These are phyloP conservation scores for Euleptes europaea DNA, from an alignment of 2,113 vertebrate genomes.

Conservation along the genomic window DNA sequence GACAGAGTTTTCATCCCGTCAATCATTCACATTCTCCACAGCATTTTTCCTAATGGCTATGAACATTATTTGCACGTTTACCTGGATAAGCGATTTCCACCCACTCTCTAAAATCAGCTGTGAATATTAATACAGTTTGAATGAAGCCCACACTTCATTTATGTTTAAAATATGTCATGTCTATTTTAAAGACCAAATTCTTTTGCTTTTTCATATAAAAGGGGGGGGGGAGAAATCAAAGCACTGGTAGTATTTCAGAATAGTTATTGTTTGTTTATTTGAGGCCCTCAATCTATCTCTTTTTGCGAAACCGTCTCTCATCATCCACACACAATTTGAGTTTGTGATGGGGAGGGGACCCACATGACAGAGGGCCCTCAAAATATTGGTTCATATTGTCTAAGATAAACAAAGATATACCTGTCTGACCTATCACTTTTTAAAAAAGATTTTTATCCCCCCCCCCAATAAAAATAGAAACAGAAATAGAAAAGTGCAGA, in stretches of 20 bases:
- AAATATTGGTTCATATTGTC: too few species aligned
- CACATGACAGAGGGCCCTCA: too few species aligned
- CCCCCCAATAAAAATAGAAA: too few species aligned
- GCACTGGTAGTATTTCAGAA: background rate
- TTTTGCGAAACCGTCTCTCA: background rate
- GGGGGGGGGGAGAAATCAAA: background rate
- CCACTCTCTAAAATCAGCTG: background rate
- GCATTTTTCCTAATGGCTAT: background rate
- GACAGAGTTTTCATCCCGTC: background rate
- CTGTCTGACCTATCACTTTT: too few species aligned
- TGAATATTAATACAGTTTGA: background rate
- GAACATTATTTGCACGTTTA: background rate
- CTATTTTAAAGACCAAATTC: background rate
- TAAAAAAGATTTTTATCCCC: too few species aligned
- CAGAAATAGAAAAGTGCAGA: too few species aligned
- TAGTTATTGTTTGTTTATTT: background rate
- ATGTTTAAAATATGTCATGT: accelerated
- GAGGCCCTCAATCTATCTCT: background rate
- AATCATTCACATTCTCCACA: background rate
- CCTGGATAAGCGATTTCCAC: background rate
- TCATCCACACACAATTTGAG: background rate
- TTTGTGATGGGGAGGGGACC: background rate
- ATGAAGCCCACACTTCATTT: background rate
- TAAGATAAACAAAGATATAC: too few species aligned
- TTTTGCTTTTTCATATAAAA: background rate